Base-by-base conservation (phyloP, 2,888 invertebrate genomes). In the Andrena marginata region DNA sequence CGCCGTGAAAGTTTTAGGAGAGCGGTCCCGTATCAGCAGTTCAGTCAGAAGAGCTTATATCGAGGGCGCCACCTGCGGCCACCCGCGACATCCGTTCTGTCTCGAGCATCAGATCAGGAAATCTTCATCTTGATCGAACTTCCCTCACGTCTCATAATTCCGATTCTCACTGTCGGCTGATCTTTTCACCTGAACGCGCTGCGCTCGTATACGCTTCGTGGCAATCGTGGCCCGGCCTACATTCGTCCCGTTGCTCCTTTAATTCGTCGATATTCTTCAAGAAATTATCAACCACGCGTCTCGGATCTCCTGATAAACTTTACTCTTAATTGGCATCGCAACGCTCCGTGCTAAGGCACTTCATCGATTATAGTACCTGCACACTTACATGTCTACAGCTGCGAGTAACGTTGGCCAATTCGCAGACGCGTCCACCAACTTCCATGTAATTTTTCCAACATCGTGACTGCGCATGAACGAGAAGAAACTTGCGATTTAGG, bases 61-160 rank as follows among this genome's bases (percentile, higher is more conserved):
- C 88, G 90, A 89, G 91, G 91, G 93, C 93, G 93, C 93, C 93
- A 93, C 92, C 92, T 92, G 92, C 90, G 93, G 92, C 91, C 92
- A 92, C 91, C 91, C 91, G 90, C 90, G 90, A 91, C 92, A 91
- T 89, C 90, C 90, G 87, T 85, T 87, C 83, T 77, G 88, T 89
- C 86, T 76, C 69, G 84, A 71, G 76, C 88, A 90, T 91, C 91
- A 88, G 88, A 85, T 85, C 87, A 85, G 83, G 81, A 86, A 89
- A 92, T 92, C 91, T 90, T 90, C 89, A 92, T 92, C 91, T 90
- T 90, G 89, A 92, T 92, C 92, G 90, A 88, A 88, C 89, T 85
- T 85, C 80, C 78, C 64, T 77, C 84, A 87, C 87, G 82, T 89
- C 84, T 85, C 88, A 91, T 91, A 90, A 87, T 87, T 87, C 84